A percentile compares a stretch with the other conserved stretches of the same genome.
phyloP scores from a whole-genome alignment of 1,140 invertebrate genomes.

The Drosophila miranda region DNA sequence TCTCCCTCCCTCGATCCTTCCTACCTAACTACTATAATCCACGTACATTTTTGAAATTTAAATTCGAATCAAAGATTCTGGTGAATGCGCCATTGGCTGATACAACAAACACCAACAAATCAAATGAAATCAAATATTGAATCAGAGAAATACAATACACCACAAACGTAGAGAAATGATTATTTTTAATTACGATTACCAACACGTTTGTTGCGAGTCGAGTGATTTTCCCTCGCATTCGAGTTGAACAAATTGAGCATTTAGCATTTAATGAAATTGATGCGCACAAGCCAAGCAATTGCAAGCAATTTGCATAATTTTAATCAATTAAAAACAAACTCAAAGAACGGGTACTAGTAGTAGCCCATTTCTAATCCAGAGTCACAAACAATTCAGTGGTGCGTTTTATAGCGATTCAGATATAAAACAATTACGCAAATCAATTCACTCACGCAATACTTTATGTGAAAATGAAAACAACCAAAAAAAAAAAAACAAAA shows the following conservation, averaged over 20 bases:
- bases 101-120: constrained; percentile 40
- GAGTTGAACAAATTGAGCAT: constrained; percentile 37
- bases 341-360: neutral
- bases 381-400: constrained; percentile 63
- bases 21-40: neutral
- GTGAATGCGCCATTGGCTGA: constrained; percentile 17
- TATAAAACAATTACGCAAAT: constrained; percentile 68
- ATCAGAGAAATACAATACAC: neutral
- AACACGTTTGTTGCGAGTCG: constrained; percentile 45
- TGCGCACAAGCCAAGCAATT: constrained; percentile 59
- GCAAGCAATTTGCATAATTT: constrained; percentile 40
- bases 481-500: constrained; percentile 16
- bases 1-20: neutral
- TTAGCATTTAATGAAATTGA: constrained; percentile 67
- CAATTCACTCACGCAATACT: constrained; percentile 58
- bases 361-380: constrained; percentile 7
- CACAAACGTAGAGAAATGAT: constrained; percentile 7
- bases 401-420: constrained; percentile 74
- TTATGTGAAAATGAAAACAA: constrained; percentile 32
- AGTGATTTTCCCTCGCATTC: constrained; percentile 49
- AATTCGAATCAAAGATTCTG: constrained; percentile 12
- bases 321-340: constrained; percentile 25
- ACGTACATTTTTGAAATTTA: too few species aligned
- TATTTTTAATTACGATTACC: constrained; percentile 14
- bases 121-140: constrained; percentile 29